phyloP scores from a whole-genome alignment of 2,888 invertebrate genomes.

The Coelopa pilipes region DNA sequence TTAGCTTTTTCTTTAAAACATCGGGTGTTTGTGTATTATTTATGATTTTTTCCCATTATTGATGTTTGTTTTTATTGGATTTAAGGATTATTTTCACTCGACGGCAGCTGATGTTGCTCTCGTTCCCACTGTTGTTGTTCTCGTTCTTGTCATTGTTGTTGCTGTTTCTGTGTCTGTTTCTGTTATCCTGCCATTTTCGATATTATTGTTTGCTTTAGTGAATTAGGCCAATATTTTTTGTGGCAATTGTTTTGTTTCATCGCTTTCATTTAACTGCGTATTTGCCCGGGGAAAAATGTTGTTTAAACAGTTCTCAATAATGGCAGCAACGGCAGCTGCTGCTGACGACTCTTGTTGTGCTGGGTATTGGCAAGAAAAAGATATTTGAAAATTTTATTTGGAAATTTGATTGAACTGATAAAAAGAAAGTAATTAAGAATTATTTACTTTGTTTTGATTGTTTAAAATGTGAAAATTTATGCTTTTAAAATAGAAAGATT shows the following conservation, averaged over 20 bases:
- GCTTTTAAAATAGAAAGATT: no score
- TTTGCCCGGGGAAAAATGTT: background rate
- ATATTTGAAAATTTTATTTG: no score
- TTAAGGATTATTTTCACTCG: conserved; percentile 33
- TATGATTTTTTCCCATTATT: conserved; percentile 1
- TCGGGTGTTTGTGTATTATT: background rate
- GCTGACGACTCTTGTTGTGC: no score
- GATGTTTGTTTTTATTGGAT: conserved; percentile 25
- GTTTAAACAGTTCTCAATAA: no score
- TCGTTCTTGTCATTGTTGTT: background rate
- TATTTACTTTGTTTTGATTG: no score
- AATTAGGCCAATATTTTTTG: conserved; percentile 3
- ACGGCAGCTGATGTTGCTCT: conserved; percentile 25
- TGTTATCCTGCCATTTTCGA: background rate
- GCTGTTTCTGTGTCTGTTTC: background rate
- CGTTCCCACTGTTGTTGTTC: no score
- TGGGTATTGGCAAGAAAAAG: no score
- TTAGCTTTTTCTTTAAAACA: background rate
- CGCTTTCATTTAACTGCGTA: background rate
- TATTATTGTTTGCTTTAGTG: background rate
- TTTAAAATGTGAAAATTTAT: no score
- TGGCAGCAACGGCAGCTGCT: no score
- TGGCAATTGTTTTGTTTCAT: background rate
- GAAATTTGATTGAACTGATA: no score
- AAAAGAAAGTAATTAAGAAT: no score